Base-by-base conservation (phyloP, 2,888 invertebrate species). In the Eupsilia transversa region DNA sequence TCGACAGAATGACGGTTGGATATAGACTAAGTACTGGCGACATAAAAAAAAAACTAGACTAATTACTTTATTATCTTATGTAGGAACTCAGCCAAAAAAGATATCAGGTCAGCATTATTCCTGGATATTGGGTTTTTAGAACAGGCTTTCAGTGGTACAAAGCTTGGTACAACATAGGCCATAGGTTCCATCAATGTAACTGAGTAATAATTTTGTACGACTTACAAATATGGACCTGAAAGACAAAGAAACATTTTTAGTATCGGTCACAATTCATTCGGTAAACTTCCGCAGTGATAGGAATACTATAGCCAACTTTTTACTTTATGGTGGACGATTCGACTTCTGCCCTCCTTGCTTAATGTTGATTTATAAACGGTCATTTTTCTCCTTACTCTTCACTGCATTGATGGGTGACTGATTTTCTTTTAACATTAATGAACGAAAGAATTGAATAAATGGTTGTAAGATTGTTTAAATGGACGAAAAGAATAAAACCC, bases 321-420 rank as follows among this genome's bases (percentile, higher is more conserved):
- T 35, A 54, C 14, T 23, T 56, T 49, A 66, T 46, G 41, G 63
- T 70, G 64, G 35, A 65, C n/a, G 10, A 41, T n/a, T n/a, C 38
- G n/a, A 70, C 17, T 20, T 33, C 35, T 74, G 33, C 69, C 57
- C 57, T 63, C 49, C 43, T 35, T 30, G 38, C 30, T 52, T 84
- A 69, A 74, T 84, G 74, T 57, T 84, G 75, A 80, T 80, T 81
- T 84, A 80, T 69, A 84, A 43, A 69, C 12, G 33, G 38, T 14
- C 7, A 3, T 61, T 72, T 73, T 60, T 43, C 33, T 73, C 20
- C 33, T 68, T 43, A 80, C 23, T 61, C 64, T 73, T 57, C 64
- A 46, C 61, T 69, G 52, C 23, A 41, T 17, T 41, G 10, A 41
- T 17, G 35, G 10, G 38, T 57, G 52, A 63, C 56, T 46, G 71